Conservation (phyloP, 2,888 invertebrate species). For the Leptinotarsa peninsularis region DNA sequence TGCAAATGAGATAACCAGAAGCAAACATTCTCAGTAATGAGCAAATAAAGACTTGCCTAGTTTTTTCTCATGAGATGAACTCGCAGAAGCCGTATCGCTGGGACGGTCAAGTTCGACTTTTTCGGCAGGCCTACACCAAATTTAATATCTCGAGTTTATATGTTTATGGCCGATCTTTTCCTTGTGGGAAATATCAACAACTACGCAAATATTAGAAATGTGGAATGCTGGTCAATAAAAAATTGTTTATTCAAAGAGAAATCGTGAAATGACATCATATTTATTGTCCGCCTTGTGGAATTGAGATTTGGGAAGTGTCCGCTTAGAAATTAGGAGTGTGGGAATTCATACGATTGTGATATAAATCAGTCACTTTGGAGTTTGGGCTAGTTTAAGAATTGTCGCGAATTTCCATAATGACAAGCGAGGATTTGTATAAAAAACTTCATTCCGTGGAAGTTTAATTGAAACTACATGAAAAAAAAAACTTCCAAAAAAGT, state of each 20-base stretch:
- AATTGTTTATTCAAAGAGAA: slow-evolving; percentile 25
- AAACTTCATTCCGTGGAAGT: too few relatives aligned
- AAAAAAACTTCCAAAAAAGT: too few relatives aligned
- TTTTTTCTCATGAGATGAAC: background rate
- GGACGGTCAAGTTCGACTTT: slow-evolving; percentile 21
- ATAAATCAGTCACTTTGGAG: slow-evolving; percentile 1
- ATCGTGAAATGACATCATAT: slow-evolving; percentile 25
- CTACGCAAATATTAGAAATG: slow-evolving; percentile 27
- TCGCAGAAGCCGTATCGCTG: background rate
- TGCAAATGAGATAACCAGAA: slow-evolving; percentile 10
- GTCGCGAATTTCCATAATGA: too few relatives aligned
- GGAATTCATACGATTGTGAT: background rate
- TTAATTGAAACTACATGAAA: too few relatives aligned
- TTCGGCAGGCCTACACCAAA: background rate
- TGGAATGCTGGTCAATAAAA: slow-evolving; percentile 26
- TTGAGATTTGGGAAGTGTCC: background rate
- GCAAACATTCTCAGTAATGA: slow-evolving; percentile 8
- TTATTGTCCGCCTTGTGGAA: slow-evolving; percentile 3
- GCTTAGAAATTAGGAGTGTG: background rate
- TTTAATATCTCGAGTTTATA: slow-evolving; percentile 12
- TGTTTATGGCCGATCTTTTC: slow-evolving; percentile 22
- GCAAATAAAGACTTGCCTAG: slow-evolving; percentile 12
- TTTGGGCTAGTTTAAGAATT: too few relatives aligned
- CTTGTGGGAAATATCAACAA: slow-evolving; percentile 31
- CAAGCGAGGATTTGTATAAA: too few relatives aligned